These are phyloP conservation scores for Drosophila lacertosa DNA, from an alignment of 1,140 invertebrate genomes.

Conservation along the genomic window DNA sequence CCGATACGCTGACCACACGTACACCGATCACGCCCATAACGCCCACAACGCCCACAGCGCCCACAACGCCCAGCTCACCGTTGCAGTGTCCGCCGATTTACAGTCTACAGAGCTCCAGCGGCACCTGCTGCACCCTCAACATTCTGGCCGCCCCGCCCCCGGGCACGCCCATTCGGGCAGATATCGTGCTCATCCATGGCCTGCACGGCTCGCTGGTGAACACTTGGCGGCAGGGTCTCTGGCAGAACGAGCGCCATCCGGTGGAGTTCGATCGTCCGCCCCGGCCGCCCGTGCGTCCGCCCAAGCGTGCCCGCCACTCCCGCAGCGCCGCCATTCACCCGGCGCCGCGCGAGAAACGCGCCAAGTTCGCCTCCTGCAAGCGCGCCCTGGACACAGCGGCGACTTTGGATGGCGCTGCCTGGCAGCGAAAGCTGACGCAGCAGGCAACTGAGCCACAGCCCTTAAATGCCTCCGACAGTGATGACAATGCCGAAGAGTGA, in stretches of 20 bases:
- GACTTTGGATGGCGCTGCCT: constrained; percentile 9
- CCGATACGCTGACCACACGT: constrained; percentile 51
- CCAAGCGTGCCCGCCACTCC: constrained; percentile 76
- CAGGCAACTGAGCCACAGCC: constrained; percentile 10
- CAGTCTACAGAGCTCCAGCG: constrained; percentile 44
- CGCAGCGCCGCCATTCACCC: constrained; percentile 63
- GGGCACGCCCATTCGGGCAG: constrained; percentile 83
- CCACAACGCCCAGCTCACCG: constrained; percentile 38
- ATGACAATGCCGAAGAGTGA: constrained; percentile 59
- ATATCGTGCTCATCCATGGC: constrained; percentile 87
- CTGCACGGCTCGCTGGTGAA: constrained; percentile 86
- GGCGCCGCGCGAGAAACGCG: constrained; percentile 71
- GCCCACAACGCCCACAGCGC: constrained; percentile 36
- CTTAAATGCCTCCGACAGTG: constrained; percentile 49
- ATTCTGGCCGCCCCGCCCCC: constrained; percentile 83
- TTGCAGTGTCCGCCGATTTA: constrained; percentile 49
- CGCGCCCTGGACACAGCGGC: constrained; percentile 13
- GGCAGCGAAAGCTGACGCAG: constrained; percentile 22
- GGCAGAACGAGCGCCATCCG: constrained; percentile 83
- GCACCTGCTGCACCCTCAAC: constrained; percentile 83
- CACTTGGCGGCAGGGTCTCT: constrained; percentile 86
- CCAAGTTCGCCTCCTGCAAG: constrained; percentile 60
- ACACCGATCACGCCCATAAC: constrained; percentile 50
- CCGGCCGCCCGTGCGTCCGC: constrained; percentile 73
- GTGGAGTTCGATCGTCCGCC: constrained; percentile 80